These are phyloP conservation scores for Morelia viridis DNA, from an alignment of 2,797 vertebrate species.

Conservation along the genomic window DNA sequence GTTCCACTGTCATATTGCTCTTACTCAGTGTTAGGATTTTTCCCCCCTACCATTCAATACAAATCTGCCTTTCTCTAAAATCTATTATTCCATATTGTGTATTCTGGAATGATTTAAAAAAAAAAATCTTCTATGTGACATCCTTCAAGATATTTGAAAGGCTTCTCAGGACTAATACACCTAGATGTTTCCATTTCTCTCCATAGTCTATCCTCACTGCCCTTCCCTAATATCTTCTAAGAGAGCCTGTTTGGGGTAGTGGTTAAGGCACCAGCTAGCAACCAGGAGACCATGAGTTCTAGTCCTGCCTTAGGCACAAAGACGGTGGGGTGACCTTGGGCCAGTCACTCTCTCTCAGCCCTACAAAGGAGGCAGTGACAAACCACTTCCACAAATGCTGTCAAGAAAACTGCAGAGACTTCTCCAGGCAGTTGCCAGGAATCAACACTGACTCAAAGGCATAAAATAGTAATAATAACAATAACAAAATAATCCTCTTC, in stretches of 20 bases:
- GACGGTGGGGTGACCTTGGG: not conserved
- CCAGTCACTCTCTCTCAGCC: not conserved
- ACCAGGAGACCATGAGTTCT: not conserved
- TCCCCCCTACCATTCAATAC: not conserved
- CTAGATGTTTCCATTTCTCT: not conserved
- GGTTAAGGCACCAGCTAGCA: not conserved
- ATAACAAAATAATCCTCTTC: no score
- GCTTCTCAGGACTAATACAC: not conserved
- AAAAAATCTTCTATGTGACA: not conserved
- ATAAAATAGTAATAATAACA: no score
- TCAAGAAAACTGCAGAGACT: not conserved
- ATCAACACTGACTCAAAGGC: not conserved
- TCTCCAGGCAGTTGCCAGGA: not conserved
- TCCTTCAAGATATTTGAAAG: not conserved
- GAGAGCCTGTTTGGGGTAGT: not conserved
- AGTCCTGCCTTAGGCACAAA: not conserved
- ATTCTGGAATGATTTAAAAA: not conserved
- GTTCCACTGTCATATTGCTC: not conserved
- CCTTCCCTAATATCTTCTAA: not conserved
- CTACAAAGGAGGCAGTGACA: not conserved
- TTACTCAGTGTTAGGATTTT: not conserved
- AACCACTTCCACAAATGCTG: not conserved
- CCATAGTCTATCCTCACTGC: not conserved
- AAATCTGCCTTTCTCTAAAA: not conserved
- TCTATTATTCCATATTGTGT: not conserved